phyloP scores from a whole-genome alignment of 2,888 invertebrate species.

The Lasiommata megera region DNA sequence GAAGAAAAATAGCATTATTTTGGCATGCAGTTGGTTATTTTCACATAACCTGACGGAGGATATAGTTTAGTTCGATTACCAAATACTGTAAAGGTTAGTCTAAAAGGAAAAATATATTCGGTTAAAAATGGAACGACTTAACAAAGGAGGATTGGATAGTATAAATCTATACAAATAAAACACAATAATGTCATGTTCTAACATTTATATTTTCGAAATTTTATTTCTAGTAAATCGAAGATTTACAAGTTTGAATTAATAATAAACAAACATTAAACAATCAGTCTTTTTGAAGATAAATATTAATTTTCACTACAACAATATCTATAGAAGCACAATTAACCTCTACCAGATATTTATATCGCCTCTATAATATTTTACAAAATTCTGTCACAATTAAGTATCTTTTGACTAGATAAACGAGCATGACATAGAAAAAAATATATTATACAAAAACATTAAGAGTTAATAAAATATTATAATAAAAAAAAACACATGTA shows the following conservation, averaged over 20 bases:
- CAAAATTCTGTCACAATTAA: conserved; percentile 1
- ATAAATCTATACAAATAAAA: background rate
- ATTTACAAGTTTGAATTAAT: conserved; percentile 50
- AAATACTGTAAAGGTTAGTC: no score
- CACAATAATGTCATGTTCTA: conserved; percentile 46
- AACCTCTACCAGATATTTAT: conserved; percentile 27
- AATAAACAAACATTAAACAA: conserved; percentile 66
- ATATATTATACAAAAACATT: background rate
- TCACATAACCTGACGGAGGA: no score
- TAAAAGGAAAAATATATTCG: no score
- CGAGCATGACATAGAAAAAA: background rate
- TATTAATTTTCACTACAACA: conserved; percentile 37
- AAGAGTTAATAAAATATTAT: background rate
- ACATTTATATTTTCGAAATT: conserved; percentile 67
- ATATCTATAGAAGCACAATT: conserved; percentile 31
- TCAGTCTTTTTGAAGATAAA: conserved; percentile 80
- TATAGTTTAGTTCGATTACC: no score
- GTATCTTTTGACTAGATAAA: background rate
- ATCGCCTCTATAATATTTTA: conserved; percentile 19
- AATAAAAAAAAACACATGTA: background rate
- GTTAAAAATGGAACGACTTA: no score
- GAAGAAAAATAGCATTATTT: no score
- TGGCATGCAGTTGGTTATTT: no score
- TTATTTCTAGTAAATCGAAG: conserved; percentile 63
- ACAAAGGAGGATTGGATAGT: no score